Base-by-base conservation (phyloP, 1,140 invertebrate genomes). In the Spodoptera frugiperda region DNA sequence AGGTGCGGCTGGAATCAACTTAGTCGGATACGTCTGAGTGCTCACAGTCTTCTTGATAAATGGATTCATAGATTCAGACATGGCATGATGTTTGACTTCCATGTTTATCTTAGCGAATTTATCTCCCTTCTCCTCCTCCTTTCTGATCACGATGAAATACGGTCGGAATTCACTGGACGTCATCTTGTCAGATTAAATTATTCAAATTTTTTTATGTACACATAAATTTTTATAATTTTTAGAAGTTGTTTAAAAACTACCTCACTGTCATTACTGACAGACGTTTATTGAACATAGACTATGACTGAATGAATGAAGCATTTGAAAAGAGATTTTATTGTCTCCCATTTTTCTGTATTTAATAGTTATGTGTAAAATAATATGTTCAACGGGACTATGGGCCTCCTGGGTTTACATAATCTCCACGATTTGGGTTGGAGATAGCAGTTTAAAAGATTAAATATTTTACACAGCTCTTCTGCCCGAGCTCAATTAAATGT, bases 71-170 rank as follows among this genome's bases (percentile, higher is more conserved):
- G 85, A 80, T 30, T 91, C 89, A 4, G 70, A 21, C 3, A 82
- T 83, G 21, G 80, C 77, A 3, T 30, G 75, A 68, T 89, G 88
- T 67, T 93, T 93, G 57, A 93, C 77, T 82, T 93, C 91, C 91
- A 93, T 89, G 77, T 88, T 91, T 21, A 93, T 92, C 74, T 79
- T 84, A 5, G 91, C 91, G 79, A 83, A 90, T 77, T 87, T 89
- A 44, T 93, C 92, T 21, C 90, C 91, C 77, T 93, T 93, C 71
- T 92, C 91, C 79, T 93, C 89, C 80, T 92, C 91, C 57, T 93
- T 92, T 74, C 75, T 88, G 17, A 92, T 84, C 1, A 88, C 61
- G 67, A 93, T 87, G 74, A 84, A 93, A 81, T 88, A 93, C 57
- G 90, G 91, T 10, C 91, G 85, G 73, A 91, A 90, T n/a, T 91